Conservation (phyloP, 2,888 invertebrate species). For the Eristalinus sepulchralis region DNA sequence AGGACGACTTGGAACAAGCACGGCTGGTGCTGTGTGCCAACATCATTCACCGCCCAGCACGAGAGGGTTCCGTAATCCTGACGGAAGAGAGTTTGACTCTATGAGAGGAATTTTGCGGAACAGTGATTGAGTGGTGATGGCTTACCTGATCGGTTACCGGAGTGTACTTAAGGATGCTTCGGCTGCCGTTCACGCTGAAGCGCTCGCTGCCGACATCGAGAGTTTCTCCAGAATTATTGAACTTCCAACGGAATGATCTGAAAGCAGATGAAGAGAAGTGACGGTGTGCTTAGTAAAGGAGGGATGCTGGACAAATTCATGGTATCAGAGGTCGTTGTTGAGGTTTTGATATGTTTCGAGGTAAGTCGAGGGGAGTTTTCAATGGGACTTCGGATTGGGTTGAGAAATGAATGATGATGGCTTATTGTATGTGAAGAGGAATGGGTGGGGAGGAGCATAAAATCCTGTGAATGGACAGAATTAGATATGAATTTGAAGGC, state of each 20-base stretch:
- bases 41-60: slow-evolving; percentile 92
- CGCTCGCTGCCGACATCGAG: slow-evolving; percentile 90
- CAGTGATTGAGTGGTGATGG: slow-evolving; percentile 24
- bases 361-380: too few relatives aligned
- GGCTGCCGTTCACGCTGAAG: slow-evolving; percentile 89
- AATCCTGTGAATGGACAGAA: too few relatives aligned
- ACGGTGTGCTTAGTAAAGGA: not conserved
- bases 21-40: slow-evolving; percentile 90
- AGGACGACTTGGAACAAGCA: slow-evolving; percentile 95
- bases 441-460: too few relatives aligned
- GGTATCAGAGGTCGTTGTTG: not conserved
- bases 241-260: slow-evolving; percentile 95
- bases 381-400: too few relatives aligned
- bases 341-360: not conserved
- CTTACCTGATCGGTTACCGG: slow-evolving; percentile 83
- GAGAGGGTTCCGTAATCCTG: slow-evolving; percentile 93
- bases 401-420: too few relatives aligned
- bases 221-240: slow-evolving; percentile 95
- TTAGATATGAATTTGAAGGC: too few relatives aligned
- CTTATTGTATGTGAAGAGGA: too few relatives aligned
- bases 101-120: not conserved
- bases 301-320: not conserved
- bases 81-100: not conserved
- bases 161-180: slow-evolving; percentile 86
- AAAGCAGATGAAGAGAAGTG: not conserved